Conservation (phyloP, 2,113 vertebrate species). For the Clarias magur region DNA sequence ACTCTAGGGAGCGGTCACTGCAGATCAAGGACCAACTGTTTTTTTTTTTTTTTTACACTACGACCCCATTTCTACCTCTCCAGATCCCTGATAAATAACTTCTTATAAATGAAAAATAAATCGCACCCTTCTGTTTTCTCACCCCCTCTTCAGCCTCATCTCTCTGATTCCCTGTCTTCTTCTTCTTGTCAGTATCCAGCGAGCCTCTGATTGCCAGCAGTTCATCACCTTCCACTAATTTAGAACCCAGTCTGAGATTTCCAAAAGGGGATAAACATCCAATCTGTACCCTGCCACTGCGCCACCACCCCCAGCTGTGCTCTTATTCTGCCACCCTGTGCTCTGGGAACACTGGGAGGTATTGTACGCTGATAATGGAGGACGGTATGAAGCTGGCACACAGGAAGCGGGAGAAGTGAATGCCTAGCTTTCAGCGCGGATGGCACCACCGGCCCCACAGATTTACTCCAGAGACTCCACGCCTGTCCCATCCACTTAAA, state of each 20-base stretch:
- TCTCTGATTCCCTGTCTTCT: slow-evolving; percentile 42
- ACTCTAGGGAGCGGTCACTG: too few species aligned
- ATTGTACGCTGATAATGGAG: slow-evolving; percentile 52
- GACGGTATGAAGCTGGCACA: slow-evolving; percentile 45
- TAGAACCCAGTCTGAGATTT: slow-evolving; percentile 16
- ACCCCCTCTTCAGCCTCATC: slow-evolving; percentile 43
- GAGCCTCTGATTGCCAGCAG: not conserved
- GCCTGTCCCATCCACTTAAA: slow-evolving; percentile 48
- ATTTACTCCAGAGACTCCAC: slow-evolving; percentile 44
- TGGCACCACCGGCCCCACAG: slow-evolving; percentile 46
- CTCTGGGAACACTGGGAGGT: slow-evolving; percentile 47
- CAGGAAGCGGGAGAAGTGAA: slow-evolving; percentile 44
- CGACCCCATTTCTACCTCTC: not conserved
- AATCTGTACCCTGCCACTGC: not conserved
- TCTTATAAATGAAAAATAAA: not conserved
- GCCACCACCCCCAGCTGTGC: slow-evolving; percentile 16
- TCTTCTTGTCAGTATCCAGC: not conserved
- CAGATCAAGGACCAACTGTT: too few species aligned
- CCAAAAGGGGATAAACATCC: slow-evolving; percentile 19
- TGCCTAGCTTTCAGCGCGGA: slow-evolving; percentile 48
- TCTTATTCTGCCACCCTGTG: slow-evolving; percentile 41
- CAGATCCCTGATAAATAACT: not conserved
- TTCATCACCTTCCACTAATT: slow-evolving; percentile 33
- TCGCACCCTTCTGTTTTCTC: not conserved
- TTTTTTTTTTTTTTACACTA: too few species aligned